Evolutionary conservation across 2,888 invertebrate genomes (phyloP), one percentile per base, ranked within the genome.

Genomic region (Scaptomyza parva): DNA sequence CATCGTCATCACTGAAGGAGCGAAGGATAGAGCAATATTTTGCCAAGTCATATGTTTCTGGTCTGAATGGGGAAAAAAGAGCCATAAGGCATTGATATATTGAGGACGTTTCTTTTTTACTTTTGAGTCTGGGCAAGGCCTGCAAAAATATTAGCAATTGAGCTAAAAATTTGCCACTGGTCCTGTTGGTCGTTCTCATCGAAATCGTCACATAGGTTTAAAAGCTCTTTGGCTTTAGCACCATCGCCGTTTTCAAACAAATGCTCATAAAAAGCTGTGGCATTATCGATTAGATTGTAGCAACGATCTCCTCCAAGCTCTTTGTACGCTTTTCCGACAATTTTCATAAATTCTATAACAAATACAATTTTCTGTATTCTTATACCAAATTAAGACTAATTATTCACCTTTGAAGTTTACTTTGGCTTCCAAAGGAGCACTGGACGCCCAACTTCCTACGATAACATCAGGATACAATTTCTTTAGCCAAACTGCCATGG

Each of bases 401-500:
- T 6, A 51, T 40, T 3, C 18, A 84, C 83, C 72, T 54, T 92
- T 91, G 75, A 93, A 94, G 81, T 94, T 93, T 7, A 93, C 92
- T 90, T 94, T 91, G 1, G 93, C 94, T 24, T 91, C 78, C 37
- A 95, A 92, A 1, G 95, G 95, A 9, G 93, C 95, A 79, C 94
- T 94, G 1, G 94, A 94, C 0, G 94, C 94, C 40, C 94, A 92
- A 0, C 92, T 92, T 2, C 94, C 94, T 28, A 89, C 81, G 0
- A 92, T 92, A 8, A 94, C 87, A 65, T 94, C 93, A 0, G 94
- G 94, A 85, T 94, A 94, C 26, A 93, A 91, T 62, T 93, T 91
- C 69, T 94, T 93, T 64, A 94, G 93, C 94, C 94, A 94, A 37
- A 93, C 89, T n/a, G 92, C 94, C 93, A 94, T 93, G 61, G 93